Evolutionary conservation across 1,140 invertebrate genomes (phyloP).

Genomic region (Popillia japonica): DNA sequence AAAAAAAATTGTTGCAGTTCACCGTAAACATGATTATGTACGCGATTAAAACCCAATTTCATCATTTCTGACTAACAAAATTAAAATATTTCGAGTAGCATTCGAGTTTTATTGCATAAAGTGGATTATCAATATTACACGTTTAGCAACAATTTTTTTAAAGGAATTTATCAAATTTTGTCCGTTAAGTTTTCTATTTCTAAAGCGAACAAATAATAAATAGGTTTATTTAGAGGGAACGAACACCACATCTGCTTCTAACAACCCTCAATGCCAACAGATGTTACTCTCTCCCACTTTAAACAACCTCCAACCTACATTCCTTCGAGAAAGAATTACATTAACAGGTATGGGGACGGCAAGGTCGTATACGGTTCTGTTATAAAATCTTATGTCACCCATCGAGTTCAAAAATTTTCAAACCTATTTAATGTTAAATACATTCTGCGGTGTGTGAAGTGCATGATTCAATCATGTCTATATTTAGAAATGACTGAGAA

Average conservation of each 20-base stretch:
- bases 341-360: neutral
- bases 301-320: neutral
- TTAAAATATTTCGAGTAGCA: too few relatives aligned
- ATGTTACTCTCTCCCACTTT: neutral
- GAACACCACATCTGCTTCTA: neutral
- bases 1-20: too few relatives aligned
- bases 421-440: neutral
- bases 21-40: too few relatives aligned
- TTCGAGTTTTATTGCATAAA: too few relatives aligned
- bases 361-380: neutral
- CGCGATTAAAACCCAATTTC: too few relatives aligned
- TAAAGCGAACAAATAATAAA: too few relatives aligned
- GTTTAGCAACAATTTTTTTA: too few relatives aligned
- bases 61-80: too few relatives aligned
- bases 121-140: too few relatives aligned
- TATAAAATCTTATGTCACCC: neutral
- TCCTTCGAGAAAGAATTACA: neutral
- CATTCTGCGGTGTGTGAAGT: neutral
- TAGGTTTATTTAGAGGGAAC: neutral
- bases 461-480: neutral
- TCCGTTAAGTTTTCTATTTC: too few relatives aligned
- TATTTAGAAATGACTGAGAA: conserved; percentile 6
- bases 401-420: neutral
- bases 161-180: too few relatives aligned
- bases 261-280: neutral